Percentiles rank a stretch among this genome's conserved stretches.
These are phyloP conservation scores for Netta rufina DNA, from an alignment of 2,797 vertebrate genomes.

Conservation along the genomic window DNA sequence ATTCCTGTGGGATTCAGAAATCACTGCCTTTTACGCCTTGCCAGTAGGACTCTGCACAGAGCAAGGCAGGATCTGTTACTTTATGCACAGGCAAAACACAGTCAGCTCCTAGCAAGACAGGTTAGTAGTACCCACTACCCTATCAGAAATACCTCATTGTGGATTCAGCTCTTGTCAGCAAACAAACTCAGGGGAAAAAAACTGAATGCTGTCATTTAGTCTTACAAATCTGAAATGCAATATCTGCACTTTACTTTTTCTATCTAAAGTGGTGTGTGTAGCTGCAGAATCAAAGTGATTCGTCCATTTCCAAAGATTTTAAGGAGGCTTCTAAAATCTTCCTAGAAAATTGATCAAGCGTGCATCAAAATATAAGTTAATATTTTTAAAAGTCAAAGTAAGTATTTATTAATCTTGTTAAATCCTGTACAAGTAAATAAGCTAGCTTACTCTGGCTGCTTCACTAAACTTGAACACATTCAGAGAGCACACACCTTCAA, in stretches of 20 bases:
- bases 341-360: neutral
- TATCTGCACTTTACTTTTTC: neutral
- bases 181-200: neutral
- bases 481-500: neutral
- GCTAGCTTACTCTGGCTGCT: constrained; percentile 5
- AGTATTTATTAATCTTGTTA: neutral
- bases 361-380: neutral
- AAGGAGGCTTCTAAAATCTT: neutral
- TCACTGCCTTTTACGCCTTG: neutral
- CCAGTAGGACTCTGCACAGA: neutral
- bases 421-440: constrained; percentile 22
- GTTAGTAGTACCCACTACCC: neutral
- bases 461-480: constrained; percentile 10
- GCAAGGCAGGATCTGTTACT: neutral
- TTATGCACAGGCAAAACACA: neutral
- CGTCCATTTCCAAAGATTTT: neutral
- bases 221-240: neutral
- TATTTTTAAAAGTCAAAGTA: constrained; percentile 24
- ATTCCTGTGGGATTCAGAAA: neutral
- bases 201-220: neutral
- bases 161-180: neutral
- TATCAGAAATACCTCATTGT: neutral
- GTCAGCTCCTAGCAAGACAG: neutral
- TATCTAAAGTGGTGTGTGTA: neutral
- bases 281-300: constrained; percentile 2